Evolutionary conservation across 1,140 invertebrate species (phyloP), one percentile per base, ranked within the genome.

Genomic region (Nomia melanderi): DNA sequence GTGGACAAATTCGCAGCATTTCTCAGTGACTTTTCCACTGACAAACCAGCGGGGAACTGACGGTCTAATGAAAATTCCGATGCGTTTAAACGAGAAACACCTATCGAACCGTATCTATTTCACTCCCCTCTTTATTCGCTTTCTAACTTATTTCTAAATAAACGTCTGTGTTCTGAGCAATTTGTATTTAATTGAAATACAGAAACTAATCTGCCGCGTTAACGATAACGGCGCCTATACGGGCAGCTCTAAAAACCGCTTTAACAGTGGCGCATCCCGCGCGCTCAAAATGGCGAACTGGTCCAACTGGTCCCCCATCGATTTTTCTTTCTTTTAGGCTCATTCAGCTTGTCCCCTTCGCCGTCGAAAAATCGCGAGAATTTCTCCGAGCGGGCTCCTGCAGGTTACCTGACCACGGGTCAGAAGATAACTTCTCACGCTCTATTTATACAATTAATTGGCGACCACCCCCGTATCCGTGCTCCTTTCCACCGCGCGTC

Each of bases 241-340:
- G 56, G 25, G 23, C 25, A 23, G 39, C 57, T 44, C 33, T 59
- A 62, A 39, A 62, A 62, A 36, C 27, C 29, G 74, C 36, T 65
- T 65, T 77, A 73, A n/a, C 29, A 7, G 62, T 60, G 54, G 56
- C 44, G 71, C 36, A 65, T 36, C 62, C 6, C 72, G 44, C 14
- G 31, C 41, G 36, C n/a, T 81, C 79, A 83, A 88, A 79, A 88
- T 88, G 86, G 86, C 82, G 76, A 81, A 87, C 87, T 85, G 86
- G 87, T 86, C 82, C 80, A 79, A 81, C 86, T 57, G 82, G 81
- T 88, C 74, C 82, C 57, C 27, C 36, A 59, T 80, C 60, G 70
- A 57, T 75, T 81, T 82, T 81, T 56, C 60, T 77, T 80, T 78
- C 64, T 83, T 76, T 50, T 47, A 50, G 44, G 62, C 77, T 78